These are phyloP conservation scores for Ciona savignyi DNA, from an alignment of 23 tunicate genomes.

Conservation along the genomic window DNA sequence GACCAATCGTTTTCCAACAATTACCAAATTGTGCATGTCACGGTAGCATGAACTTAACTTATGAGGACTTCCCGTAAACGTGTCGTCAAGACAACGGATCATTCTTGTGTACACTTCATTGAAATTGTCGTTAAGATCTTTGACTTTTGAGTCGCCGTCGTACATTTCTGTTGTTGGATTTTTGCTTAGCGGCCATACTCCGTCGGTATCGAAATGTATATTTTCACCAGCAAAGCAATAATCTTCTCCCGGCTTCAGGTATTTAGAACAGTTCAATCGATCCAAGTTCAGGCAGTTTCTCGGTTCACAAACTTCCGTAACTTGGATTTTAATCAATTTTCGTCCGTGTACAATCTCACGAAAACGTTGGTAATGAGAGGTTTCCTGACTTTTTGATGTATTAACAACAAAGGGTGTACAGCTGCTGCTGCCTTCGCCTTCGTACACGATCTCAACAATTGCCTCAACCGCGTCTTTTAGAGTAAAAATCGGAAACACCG, in stretches of 20 bases:
- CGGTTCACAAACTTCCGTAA: neutral
- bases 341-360: too few relatives aligned
- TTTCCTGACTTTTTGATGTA: too few relatives aligned
- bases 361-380: too few relatives aligned
- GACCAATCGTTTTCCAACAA: constrained; percentile 21
- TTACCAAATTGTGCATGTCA: constrained; percentile 21
- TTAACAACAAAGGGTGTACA: too few relatives aligned
- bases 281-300: constrained; percentile 4
- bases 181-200: constrained; percentile 29
- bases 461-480: too few relatives aligned
- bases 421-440: too few relatives aligned
- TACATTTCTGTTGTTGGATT: constrained; percentile 9
- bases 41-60: constrained; percentile 7
- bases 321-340: too few relatives aligned
- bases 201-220: constrained; percentile 17
- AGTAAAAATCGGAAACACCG: too few relatives aligned
- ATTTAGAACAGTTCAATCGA: neutral
- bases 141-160: constrained; percentile 7
- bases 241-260: neutral
- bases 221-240: constrained; percentile 20
- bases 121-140: constrained; percentile 10
- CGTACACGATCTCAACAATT: too few relatives aligned
- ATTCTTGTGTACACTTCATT: constrained; percentile 23
- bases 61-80: constrained; percentile 13
- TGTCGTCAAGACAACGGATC: constrained; percentile 23